These are phyloP conservation scores for Boloria euphrosyne DNA, from an alignment of 2,888 invertebrate genomes.

Conservation along the genomic window DNA sequence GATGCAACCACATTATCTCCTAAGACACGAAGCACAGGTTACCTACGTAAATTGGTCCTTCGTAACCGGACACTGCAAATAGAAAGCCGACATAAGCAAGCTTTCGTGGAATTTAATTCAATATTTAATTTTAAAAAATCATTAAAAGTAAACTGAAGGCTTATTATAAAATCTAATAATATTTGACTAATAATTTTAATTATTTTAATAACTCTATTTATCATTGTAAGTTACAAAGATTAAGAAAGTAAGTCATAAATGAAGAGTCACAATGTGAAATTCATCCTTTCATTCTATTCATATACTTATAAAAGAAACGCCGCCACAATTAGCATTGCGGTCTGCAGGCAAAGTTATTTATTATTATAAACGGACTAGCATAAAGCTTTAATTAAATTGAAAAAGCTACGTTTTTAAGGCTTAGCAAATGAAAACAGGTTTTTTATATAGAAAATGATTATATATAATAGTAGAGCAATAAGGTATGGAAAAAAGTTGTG, in stretches of 20 bases:
- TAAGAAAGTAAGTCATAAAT: slow-evolving; percentile 16
- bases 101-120: slow-evolving; percentile 30
- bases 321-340: slow-evolving; percentile 1
- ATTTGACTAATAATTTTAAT: background rate
- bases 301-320: slow-evolving; percentile 14
- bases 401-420: no score
- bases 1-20: slow-evolving; percentile 27
- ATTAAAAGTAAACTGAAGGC: no score
- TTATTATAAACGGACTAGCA: background rate
- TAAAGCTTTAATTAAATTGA: background rate
- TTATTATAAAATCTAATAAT: background rate
- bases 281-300: slow-evolving; percentile 11
- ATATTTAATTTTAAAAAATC: background rate
- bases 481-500: no score
- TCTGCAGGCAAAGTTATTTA: background rate
- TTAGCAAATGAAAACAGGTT: no score
- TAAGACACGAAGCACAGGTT: slow-evolving; percentile 25
- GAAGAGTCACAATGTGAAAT: background rate
- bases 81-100: slow-evolving; percentile 36
- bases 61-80: slow-evolving; percentile 34
- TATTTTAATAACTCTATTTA: background rate
- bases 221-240: background rate
- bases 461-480: no score
- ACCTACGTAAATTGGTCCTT: slow-evolving; percentile 36
- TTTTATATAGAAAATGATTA: no score